Evolutionary conservation across 2,888 invertebrate species (phyloP).

Genomic region (Ptychoptera contaminata): DNA sequence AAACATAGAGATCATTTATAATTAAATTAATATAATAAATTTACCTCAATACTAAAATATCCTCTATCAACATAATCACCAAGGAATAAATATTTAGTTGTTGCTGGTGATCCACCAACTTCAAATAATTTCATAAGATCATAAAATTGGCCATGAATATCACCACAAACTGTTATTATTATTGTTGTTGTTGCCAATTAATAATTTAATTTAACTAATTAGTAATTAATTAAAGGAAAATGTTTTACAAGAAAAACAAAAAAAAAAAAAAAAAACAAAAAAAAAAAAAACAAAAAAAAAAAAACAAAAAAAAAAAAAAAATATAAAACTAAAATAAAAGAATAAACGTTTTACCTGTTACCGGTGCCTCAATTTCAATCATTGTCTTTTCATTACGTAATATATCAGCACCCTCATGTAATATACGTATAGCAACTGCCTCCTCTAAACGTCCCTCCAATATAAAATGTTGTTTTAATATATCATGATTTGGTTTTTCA

Average conservation of each 20-base stretch:
- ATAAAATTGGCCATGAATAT: slow-evolving; percentile 99
- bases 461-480: slow-evolving; percentile 97
- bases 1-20: too few species aligned
- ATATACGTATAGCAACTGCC: slow-evolving; percentile 91
- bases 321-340: too few species aligned
- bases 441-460: slow-evolving; percentile 98
- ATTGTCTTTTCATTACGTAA: slow-evolving; percentile 89
- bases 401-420: slow-evolving; percentile 89
- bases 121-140: slow-evolving; percentile 99
- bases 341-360: slow-evolving; percentile 42
- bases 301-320: too few species aligned
- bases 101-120: slow-evolving; percentile 94
- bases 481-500: slow-evolving; percentile 90
- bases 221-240: too few species aligned
- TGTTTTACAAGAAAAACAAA: too few species aligned
- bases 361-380: slow-evolving; percentile 99
- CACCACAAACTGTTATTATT: slow-evolving; percentile 99
- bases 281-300: too few species aligned
- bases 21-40: too few species aligned
- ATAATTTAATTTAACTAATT: too few species aligned
- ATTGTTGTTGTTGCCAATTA: too few species aligned
- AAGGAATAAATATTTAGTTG: slow-evolving; percentile 98
- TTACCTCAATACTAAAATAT: slow-evolving; percentile 40
- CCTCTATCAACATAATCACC: slow-evolving; percentile 99
- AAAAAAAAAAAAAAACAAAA: too few species aligned